Percentiles rank a stretch among this genome's conserved stretches.
Conservation (phyloP, 1,140 invertebrate genomes). For the Diachasma alloeum region DNA sequence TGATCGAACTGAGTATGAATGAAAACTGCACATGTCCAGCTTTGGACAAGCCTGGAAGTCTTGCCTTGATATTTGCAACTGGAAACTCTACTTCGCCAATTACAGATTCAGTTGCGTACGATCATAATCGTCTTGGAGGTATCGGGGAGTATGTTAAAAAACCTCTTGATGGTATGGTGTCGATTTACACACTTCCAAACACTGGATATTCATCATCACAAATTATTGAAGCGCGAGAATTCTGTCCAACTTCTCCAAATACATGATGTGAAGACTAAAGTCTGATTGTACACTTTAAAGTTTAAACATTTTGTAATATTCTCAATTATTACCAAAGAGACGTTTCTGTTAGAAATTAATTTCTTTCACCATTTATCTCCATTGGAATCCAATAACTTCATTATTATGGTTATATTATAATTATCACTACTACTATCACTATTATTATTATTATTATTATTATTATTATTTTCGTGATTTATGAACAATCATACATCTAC, state of each 20-base stretch:
- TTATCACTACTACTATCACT: neutral
- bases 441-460: neutral
- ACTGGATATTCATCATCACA: neutral
- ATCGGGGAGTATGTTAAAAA: conserved; percentile 34
- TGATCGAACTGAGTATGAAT: conserved; percentile 45
- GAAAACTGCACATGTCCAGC: conserved; percentile 50
- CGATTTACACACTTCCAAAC: conserved; percentile 42
- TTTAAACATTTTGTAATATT: neutral
- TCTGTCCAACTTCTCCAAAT: neutral
- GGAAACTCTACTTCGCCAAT: neutral
- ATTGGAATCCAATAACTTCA: neutral
- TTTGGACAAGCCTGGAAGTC: conserved; percentile 52
- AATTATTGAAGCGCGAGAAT: neutral
- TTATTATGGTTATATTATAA: neutral
- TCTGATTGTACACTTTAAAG: neutral
- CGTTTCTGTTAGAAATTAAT: neutral
- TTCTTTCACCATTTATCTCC: neutral
- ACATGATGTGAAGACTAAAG: neutral
- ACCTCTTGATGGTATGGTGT: conserved; percentile 40
- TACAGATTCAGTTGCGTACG: conserved; percentile 39
- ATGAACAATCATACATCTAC: neutral
- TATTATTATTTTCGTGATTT: neutral
- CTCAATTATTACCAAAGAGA: neutral
- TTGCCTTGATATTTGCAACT: conserved; percentile 39
- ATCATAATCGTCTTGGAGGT: conserved; percentile 33